A percentile compares a stretch with the other conserved stretches of the same genome.
These are phyloP conservation scores for Dunckerocampus dactyliophorus DNA, from an alignment of 2,113 vertebrate genomes.

Conservation along the genomic window DNA sequence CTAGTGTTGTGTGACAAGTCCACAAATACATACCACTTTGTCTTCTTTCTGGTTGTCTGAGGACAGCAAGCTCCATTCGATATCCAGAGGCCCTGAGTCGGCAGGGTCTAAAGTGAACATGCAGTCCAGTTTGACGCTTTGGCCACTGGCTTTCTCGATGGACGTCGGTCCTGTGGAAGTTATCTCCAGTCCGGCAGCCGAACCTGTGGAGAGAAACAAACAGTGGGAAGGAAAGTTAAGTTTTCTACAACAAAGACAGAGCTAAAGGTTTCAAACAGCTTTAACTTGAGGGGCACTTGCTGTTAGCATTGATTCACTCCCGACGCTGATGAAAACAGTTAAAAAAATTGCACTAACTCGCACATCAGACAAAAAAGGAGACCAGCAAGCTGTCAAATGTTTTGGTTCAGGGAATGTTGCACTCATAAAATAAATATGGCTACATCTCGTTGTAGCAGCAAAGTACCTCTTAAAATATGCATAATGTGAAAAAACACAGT, in stretches of 20 bases:
- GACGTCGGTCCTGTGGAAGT: slow-evolving; percentile 38
- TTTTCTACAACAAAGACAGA: neutral
- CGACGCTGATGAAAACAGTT: neutral
- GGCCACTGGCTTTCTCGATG: slow-evolving; percentile 71
- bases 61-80: slow-evolving; percentile 74
- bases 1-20: too few species aligned
- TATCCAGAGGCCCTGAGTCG: slow-evolving; percentile 74
- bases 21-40: slow-evolving; percentile 65
- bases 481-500: slow-evolving; percentile 21
- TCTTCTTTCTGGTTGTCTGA: slow-evolving; percentile 76
- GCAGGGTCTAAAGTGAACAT: slow-evolving; percentile 56
- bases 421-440: slow-evolving; percentile 30
- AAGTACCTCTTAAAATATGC: slow-evolving; percentile 28
- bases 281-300: too few species aligned
- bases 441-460: slow-evolving; percentile 11
- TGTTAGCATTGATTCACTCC: neutral
- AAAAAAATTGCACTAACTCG: neutral
- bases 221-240: neutral
- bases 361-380: neutral
- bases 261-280: too few species aligned
- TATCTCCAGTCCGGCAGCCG: slow-evolving; percentile 63
- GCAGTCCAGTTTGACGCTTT: slow-evolving; percentile 71
- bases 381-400: slow-evolving; percentile 17
- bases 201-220: slow-evolving; percentile 42
- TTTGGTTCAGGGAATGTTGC: slow-evolving; percentile 2